Percentiles rank a stretch among this genome's conserved stretches.
phyloP scores from a whole-genome alignment of 1,140 invertebrate species.

The Battus philenor region DNA sequence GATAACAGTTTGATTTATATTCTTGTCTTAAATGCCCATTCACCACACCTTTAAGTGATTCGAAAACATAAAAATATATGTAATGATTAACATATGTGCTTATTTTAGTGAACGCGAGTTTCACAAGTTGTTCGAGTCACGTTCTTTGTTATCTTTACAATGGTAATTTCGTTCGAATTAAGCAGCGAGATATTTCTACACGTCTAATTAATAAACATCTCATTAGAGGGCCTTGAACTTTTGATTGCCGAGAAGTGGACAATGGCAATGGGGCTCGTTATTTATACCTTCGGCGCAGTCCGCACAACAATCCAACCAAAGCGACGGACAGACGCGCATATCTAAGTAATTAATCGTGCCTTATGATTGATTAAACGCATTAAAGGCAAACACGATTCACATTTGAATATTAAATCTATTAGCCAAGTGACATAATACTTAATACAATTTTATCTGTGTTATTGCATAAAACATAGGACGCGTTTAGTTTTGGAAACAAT shows the following conservation, averaged over 20 bases:
- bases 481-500: slow-evolving; percentile 60
- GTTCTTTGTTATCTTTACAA: slow-evolving; percentile 53
- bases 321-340: slow-evolving; percentile 44
- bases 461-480: slow-evolving; percentile 53
- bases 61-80: slow-evolving; percentile 1
- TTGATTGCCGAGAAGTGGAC: slow-evolving; percentile 58
- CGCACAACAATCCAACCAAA: slow-evolving; percentile 35
- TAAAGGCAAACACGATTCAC: slow-evolving; percentile 62
- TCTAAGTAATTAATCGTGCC: slow-evolving; percentile 70
- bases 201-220: slow-evolving; percentile 71
- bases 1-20: slow-evolving; percentile 11
- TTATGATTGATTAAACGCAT: slow-evolving; percentile 75
- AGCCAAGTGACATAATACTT: slow-evolving; percentile 63
- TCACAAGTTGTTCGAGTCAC: slow-evolving; percentile 31
- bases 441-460: slow-evolving; percentile 61
- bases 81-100: not conserved
- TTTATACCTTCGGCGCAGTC: slow-evolving; percentile 49
- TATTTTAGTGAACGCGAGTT: not conserved
- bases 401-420: slow-evolving; percentile 73
- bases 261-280: slow-evolving; percentile 68
- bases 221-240: slow-evolving; percentile 68
- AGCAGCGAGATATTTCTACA: slow-evolving; percentile 50
- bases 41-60: slow-evolving; percentile 6
- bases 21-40: slow-evolving; percentile 7
- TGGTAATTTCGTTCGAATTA: slow-evolving; percentile 47